These are phyloP conservation scores for Rhynchophorus ferrugineus DNA, from an alignment of 1,140 invertebrate species.

Conservation along the genomic window DNA sequence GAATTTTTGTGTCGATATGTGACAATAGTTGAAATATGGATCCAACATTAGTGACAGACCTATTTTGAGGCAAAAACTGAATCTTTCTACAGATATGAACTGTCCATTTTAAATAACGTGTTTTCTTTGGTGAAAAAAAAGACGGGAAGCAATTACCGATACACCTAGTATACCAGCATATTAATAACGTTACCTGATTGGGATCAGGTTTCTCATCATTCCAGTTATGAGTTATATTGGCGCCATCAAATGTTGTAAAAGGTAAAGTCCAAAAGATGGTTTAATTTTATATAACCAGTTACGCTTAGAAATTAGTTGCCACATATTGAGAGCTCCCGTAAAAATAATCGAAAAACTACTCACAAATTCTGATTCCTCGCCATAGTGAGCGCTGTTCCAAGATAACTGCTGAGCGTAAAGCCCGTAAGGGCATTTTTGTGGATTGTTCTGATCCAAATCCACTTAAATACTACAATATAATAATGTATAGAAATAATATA, in stretches of 20 bases:
- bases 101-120: too few relatives aligned
- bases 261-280: slow-evolving; percentile 76
- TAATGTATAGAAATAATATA: neutral
- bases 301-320: slow-evolving; percentile 40
- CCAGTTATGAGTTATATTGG: slow-evolving; percentile 64
- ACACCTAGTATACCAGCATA: too few relatives aligned
- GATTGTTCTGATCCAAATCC: slow-evolving; percentile 96
- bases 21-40: too few relatives aligned
- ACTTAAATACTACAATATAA: slow-evolving; percentile 69
- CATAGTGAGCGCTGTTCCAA: slow-evolving; percentile 92
- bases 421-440: slow-evolving; percentile 89
- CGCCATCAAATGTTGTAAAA: slow-evolving; percentile 50
- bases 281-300: slow-evolving; percentile 93
- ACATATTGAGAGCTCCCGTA: too few relatives aligned
- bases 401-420: slow-evolving; percentile 96
- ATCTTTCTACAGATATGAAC: too few relatives aligned
- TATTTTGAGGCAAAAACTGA: too few relatives aligned
- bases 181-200: slow-evolving; percentile 87
- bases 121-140: too few relatives aligned
- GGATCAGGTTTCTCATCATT: slow-evolving; percentile 71
- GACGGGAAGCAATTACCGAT: too few relatives aligned
- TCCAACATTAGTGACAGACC: too few relatives aligned
- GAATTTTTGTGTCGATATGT: too few relatives aligned
- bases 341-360: neutral
- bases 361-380: slow-evolving; percentile 71